Conservation (phyloP, 1,140 invertebrate species). For the Lasioglossum albipes region DNA sequence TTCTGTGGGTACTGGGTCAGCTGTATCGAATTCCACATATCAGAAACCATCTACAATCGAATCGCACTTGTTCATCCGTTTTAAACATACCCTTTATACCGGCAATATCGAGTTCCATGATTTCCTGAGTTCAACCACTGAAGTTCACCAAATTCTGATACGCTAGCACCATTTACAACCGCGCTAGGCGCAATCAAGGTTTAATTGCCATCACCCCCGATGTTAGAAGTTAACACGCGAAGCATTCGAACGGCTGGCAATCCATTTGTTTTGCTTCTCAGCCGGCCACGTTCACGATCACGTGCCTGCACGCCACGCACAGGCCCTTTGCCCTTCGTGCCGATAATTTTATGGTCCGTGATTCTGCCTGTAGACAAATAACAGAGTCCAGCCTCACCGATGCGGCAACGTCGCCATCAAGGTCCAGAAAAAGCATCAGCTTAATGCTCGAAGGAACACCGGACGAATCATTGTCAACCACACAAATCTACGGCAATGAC, state of each 20-base stretch:
- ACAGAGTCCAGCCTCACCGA: slow-evolving; percentile 39
- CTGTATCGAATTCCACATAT: not conserved
- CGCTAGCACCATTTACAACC: not conserved
- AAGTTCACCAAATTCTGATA: not conserved
- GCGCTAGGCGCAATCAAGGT: not conserved
- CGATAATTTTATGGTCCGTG: slow-evolving; percentile 58
- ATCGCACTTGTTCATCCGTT: not conserved
- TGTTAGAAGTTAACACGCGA: slow-evolving; percentile 40
- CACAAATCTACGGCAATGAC: not conserved
- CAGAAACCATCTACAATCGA: not conserved
- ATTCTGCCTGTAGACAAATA: slow-evolving; percentile 59
- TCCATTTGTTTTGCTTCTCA: slow-evolving; percentile 42
- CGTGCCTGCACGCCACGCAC: slow-evolving; percentile 37
- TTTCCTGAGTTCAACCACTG: too few relatives aligned
- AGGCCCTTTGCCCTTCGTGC: slow-evolving; percentile 33
- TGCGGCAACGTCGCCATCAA: slow-evolving; percentile 8
- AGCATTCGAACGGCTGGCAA: slow-evolving; percentile 8
- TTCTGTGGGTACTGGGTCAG: not conserved
- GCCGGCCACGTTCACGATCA: slow-evolving; percentile 49
- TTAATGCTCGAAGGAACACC: slow-evolving; percentile 9
- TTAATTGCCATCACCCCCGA: slow-evolving; percentile 41
- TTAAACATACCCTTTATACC: too few relatives aligned
- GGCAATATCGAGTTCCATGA: too few relatives aligned
- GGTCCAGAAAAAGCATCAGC: not conserved
- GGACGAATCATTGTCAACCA: not conserved